Conservation (phyloP, 1,140 invertebrate species). For the Cydia fagiglandana region DNA sequence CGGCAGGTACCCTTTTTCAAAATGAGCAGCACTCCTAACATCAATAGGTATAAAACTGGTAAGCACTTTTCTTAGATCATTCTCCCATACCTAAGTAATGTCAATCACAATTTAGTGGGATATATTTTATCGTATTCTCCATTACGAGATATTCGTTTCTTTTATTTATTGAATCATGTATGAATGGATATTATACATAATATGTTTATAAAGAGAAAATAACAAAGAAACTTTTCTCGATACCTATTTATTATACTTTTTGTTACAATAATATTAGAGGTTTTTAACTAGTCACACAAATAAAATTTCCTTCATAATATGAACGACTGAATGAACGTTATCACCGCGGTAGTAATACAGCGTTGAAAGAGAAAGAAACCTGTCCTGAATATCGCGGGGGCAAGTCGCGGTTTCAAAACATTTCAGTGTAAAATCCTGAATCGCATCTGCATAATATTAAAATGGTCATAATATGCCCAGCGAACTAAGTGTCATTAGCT, state of each 20-base stretch:
- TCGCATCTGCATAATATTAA: slow-evolving; percentile 6
- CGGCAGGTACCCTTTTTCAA: no score
- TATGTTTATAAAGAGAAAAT: neutral
- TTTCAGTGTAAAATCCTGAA: neutral
- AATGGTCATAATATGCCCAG: neutral
- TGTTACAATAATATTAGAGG: no score
- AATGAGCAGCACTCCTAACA: no score
- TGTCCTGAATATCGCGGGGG: no score
- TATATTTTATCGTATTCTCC: neutral
- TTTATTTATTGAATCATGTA: neutral
- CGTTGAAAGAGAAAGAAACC: no score
- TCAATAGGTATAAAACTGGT: no score
- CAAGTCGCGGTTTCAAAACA: neutral
- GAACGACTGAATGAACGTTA: no score
- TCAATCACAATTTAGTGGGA: neutral
- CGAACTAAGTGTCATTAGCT: slow-evolving; percentile 17
- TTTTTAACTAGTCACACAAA: no score
- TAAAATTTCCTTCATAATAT: no score
- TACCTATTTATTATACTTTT: no score
- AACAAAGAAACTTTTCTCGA: no score
- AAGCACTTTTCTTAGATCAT: neutral
- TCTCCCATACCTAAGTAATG: neutral
- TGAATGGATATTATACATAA: slow-evolving; percentile 10
- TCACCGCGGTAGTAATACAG: no score
- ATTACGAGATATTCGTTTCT: neutral